These are phyloP conservation scores for Dusona sp. DNA, from an alignment of 2,888 invertebrate species.

Conservation along the genomic window DNA sequence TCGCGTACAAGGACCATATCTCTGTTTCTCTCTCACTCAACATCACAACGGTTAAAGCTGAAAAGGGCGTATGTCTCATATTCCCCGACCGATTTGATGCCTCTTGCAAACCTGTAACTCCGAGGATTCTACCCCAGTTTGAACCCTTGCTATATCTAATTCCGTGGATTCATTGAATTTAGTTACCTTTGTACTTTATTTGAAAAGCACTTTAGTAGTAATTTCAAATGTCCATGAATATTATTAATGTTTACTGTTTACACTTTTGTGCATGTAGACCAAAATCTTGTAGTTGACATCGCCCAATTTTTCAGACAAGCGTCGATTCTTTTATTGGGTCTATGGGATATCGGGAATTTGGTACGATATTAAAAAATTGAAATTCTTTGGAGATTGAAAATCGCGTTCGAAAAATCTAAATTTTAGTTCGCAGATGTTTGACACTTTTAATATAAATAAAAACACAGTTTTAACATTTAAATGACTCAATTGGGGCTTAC, in stretches of 20 bases:
- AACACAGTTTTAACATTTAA: neutral
- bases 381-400: neutral
- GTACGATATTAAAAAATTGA: neutral
- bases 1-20: constrained; percentile 55
- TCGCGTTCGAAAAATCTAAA: neutral
- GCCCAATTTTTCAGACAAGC: neutral
- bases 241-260: neutral
- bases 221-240: neutral
- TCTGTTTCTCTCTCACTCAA: constrained; percentile 25
- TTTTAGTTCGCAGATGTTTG: neutral
- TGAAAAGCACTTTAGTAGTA: neutral
- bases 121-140: neutral
- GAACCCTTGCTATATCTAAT: neutral
- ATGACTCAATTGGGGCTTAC: neutral
- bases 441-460: neutral
- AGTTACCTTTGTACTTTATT: neutral
- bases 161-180: constrained; percentile 8
- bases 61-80: constrained; percentile 17
- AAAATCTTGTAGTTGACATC: neutral
- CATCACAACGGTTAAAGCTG: neutral
- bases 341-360: neutral
- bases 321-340: neutral
- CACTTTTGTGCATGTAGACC: neutral
- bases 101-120: neutral
- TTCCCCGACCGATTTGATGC: neutral